Percentiles rank a stretch among this genome's conserved stretches.
phyloP scores from a whole-genome alignment of 35 echinoderm and acorn worm species.

The Apostichopus californicus region DNA sequence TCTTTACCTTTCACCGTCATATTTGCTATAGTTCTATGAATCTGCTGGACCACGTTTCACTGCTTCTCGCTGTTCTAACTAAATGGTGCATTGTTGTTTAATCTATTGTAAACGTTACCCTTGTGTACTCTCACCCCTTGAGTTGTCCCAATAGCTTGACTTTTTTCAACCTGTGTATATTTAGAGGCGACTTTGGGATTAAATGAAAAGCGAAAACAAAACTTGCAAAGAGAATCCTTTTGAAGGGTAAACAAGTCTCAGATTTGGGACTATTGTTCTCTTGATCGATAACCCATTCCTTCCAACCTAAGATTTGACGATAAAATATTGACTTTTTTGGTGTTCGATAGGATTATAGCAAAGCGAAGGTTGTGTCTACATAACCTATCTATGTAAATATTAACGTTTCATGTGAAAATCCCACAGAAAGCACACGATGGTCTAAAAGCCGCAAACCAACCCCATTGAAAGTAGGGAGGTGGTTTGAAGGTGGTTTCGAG shows the following conservation, averaged over 20 bases:
- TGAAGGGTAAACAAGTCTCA: slow-evolving; percentile 28
- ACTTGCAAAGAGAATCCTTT: slow-evolving; percentile 9
- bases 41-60: neutral
- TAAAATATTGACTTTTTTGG: slow-evolving; percentile 55
- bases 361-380: slow-evolving; percentile 53
- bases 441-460: neutral
- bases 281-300: slow-evolving; percentile 47
- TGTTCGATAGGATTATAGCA: slow-evolving; percentile 53
- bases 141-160: slow-evolving; percentile 24
- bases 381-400: slow-evolving; percentile 46
- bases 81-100: neutral
- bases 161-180: slow-evolving; percentile 40
- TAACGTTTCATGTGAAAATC: slow-evolving; percentile 42
- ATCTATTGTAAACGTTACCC: slow-evolving; percentile 4
- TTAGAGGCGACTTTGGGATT: slow-evolving; percentile 49
- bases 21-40: neutral
- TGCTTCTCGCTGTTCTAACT: neutral
- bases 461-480: neutral
- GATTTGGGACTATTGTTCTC: slow-evolving; percentile 24
- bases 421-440: neutral
- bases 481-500: neutral
- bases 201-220: slow-evolving; percentile 35
- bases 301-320: slow-evolving; percentile 34
- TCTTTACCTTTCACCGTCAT: neutral
- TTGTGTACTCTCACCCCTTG: slow-evolving; percentile 43